phyloP scores from a whole-genome alignment of 2,888 invertebrate species.

The Acholoe squamosa region DNA sequence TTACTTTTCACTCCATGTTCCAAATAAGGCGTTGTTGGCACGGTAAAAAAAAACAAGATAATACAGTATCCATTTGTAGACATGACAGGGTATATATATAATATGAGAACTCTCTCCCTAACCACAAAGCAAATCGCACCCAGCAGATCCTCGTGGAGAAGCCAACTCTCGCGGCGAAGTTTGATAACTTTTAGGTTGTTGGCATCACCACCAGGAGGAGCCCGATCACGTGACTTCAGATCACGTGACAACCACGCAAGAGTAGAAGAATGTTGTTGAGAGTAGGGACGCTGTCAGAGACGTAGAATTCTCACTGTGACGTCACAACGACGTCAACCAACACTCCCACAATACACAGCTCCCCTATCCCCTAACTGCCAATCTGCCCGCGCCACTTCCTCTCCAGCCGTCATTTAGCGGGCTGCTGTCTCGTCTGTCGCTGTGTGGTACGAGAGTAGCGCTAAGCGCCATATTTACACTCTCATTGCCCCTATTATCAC shows the following conservation, averaged over 20 bases:
- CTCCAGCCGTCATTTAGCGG: background rate
- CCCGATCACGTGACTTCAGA: slow-evolving; percentile 38
- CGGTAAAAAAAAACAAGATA: too few relatives aligned
- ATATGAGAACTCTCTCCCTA: too few relatives aligned
- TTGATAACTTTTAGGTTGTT: background rate
- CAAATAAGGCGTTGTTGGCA: too few relatives aligned
- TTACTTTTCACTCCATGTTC: too few relatives aligned
- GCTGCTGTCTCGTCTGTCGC: background rate
- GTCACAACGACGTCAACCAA: background rate
- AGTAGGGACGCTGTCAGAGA: slow-evolving; percentile 39
- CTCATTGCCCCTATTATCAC: slow-evolving; percentile 52
- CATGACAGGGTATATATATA: too few relatives aligned
- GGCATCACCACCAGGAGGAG: background rate
- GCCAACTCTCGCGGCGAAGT: background rate
- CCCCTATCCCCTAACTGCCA: slow-evolving; percentile 34
- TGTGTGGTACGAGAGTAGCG: slow-evolving; percentile 16
- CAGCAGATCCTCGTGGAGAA: too few relatives aligned
- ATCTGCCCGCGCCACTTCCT: background rate
- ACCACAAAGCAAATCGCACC: too few relatives aligned
- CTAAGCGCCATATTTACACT: slow-evolving; percentile 46
- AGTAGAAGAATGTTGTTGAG: background rate
- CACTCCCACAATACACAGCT: background rate
- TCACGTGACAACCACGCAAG: slow-evolving; percentile 25
- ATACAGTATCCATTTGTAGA: too few relatives aligned
- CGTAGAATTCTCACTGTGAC: background rate